Conservation (phyloP, 2,797 vertebrate species). For the Diglossa cyanea region DNA sequence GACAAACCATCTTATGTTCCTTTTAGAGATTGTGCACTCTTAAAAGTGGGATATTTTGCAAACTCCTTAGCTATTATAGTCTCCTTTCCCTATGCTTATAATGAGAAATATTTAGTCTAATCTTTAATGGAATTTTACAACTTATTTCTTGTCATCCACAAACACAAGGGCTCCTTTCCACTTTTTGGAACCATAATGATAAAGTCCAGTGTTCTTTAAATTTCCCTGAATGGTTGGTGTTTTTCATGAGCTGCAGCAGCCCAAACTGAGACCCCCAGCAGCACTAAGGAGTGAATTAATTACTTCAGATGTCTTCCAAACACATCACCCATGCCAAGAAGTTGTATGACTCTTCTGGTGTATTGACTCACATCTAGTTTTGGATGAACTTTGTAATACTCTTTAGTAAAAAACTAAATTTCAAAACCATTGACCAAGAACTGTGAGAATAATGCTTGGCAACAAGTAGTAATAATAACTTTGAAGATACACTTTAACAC, state of each 20-base stretch:
- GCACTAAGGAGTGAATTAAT: not conserved
- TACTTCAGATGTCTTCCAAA: not conserved
- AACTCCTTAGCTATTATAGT: not conserved
- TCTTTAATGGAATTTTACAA: not conserved
- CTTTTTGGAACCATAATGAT: not conserved
- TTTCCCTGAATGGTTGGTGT: rapidly evolving
- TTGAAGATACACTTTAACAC: not conserved
- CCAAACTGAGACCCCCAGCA: not conserved
- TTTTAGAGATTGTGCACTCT: not conserved
- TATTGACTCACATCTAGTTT: not conserved
- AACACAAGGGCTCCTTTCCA: not conserved
- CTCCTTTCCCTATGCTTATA: not conserved
- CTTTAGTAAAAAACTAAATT: not conserved
- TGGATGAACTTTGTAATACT: not conserved
- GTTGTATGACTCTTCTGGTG: not conserved
- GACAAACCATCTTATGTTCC: not conserved
- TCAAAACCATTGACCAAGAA: not conserved
- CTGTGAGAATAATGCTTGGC: not conserved
- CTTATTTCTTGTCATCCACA: not conserved
- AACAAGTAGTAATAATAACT: not conserved
- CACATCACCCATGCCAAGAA: not conserved
- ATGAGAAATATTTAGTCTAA: not conserved
- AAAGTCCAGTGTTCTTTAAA: not conserved
- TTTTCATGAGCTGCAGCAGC: not conserved
- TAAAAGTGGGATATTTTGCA: not conserved